phyloP scores from a whole-genome alignment of 2,113 vertebrate species.

The Myotis yumanensis region DNA sequence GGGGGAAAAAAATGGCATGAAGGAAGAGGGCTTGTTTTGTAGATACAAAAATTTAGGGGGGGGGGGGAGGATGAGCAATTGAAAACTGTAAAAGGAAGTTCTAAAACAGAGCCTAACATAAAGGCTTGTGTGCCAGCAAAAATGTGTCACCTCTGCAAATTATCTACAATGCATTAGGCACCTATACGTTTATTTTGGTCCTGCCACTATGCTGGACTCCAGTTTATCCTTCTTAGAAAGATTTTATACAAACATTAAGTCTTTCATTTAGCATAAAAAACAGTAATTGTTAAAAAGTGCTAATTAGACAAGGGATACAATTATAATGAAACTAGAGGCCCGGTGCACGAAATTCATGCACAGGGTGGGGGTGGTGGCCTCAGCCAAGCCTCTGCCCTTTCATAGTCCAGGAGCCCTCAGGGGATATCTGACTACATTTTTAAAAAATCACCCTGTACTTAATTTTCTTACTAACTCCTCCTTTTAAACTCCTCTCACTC shows the following conservation, averaged over 20 bases:
- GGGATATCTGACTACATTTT: too few species aligned
- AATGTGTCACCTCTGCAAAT: neutral
- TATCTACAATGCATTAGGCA: neutral
- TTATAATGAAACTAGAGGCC: neutral
- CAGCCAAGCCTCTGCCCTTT: too few species aligned
- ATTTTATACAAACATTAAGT: neutral
- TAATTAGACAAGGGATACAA: neutral
- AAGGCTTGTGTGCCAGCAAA: neutral
- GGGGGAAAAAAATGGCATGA: neutral
- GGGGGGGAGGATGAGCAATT: neutral
- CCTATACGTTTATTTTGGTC: neutral
- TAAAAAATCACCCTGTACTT: too few species aligned
- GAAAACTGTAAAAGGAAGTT: neutral
- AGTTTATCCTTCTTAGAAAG: neutral
- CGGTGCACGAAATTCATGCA: too few species aligned
- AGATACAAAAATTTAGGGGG: neutral
- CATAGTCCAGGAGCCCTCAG: too few species aligned
- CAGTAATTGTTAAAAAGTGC: neutral
- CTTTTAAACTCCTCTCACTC: too few species aligned
- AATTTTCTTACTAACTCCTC: too few species aligned
- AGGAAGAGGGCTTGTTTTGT: neutral
- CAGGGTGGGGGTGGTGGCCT: too few species aligned
- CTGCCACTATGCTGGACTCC: accelerated
- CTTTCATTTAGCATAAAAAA: neutral
- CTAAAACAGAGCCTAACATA: neutral